phyloP scores from a whole-genome alignment of 2,113 vertebrate species.

The Hyla sarda region DNA sequence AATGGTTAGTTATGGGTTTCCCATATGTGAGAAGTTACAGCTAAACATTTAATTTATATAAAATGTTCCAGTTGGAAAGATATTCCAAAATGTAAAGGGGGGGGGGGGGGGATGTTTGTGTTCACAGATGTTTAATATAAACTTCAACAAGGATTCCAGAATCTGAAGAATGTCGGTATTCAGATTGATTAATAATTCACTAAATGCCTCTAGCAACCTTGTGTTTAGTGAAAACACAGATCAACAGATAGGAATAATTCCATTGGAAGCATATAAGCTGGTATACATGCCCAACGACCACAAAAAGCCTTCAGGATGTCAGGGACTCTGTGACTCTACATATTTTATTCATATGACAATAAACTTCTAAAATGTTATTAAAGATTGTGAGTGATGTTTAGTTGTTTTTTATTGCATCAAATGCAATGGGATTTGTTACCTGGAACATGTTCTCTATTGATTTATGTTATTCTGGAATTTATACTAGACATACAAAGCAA shows the following conservation, averaged over 20 bases:
- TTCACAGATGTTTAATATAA: constrained; percentile 5
- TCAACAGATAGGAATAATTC: neutral
- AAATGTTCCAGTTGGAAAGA: neutral
- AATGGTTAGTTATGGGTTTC: neutral
- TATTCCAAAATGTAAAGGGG: neutral
- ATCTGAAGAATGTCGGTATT: constrained; percentile 6
- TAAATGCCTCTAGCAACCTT: constrained; percentile 5
- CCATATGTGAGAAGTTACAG: neutral
- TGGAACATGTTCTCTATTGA: neutral
- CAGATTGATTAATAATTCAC: neutral
- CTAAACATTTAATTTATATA: neutral
- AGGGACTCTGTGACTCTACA: neutral
- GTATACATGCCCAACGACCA: neutral
- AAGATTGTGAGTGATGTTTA: neutral
- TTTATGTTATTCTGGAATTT: neutral
- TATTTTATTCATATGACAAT: neutral
- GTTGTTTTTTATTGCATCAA: neutral
- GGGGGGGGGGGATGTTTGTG: neutral
- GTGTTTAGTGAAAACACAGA: neutral
- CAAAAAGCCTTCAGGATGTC: neutral
- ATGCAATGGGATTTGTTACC: neutral
- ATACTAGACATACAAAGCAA: neutral
- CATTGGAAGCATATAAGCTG: neutral
- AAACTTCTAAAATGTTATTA: neutral
- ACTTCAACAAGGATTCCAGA: neutral